phyloP scores from a whole-genome alignment of 1,140 invertebrate species.

The Kradibia gibbosae region DNA sequence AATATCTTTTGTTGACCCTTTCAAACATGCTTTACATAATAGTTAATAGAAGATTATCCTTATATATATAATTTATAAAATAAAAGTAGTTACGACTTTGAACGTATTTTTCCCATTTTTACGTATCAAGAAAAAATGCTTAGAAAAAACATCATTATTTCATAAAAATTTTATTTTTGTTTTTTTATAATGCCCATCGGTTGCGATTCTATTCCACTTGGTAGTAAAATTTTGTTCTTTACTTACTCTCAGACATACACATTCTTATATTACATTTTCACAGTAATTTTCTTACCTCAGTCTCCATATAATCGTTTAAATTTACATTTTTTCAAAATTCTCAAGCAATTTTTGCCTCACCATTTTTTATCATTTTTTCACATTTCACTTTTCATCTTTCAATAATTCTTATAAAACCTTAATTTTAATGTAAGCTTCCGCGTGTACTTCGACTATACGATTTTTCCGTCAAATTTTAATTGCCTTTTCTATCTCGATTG shows the following conservation, averaged over 20 bases:
- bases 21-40: constrained; percentile 63
- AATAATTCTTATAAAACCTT: constrained; percentile 59
- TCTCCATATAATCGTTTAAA: constrained; percentile 28
- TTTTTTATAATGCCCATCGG: constrained; percentile 73
- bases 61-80: constrained; percentile 72
- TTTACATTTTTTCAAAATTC: constrained; percentile 49
- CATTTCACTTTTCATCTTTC: constrained; percentile 56
- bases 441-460: constrained; percentile 53
- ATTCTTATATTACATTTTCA: constrained; percentile 49
- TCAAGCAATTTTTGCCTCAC: constrained; percentile 30
- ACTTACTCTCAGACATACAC: constrained; percentile 47
- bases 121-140: constrained; percentile 68
- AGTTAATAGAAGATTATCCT: constrained; percentile 68
- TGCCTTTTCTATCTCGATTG: constrained; percentile 47
- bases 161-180: constrained; percentile 59
- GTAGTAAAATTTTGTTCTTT: constrained; percentile 72
- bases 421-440: constrained; percentile 61
- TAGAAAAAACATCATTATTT: constrained; percentile 67
- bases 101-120: constrained; percentile 66
- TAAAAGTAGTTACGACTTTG: constrained; percentile 74
- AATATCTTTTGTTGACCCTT: constrained; percentile 64
- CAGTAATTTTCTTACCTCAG: constrained; percentile 48
- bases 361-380: constrained; percentile 47
- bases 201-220: constrained; percentile 74
- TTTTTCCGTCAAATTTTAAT: constrained; percentile 52